Evolutionary conservation across 2,113 vertebrate species (phyloP).

Genomic region (Nycticryphes semicollaris): DNA sequence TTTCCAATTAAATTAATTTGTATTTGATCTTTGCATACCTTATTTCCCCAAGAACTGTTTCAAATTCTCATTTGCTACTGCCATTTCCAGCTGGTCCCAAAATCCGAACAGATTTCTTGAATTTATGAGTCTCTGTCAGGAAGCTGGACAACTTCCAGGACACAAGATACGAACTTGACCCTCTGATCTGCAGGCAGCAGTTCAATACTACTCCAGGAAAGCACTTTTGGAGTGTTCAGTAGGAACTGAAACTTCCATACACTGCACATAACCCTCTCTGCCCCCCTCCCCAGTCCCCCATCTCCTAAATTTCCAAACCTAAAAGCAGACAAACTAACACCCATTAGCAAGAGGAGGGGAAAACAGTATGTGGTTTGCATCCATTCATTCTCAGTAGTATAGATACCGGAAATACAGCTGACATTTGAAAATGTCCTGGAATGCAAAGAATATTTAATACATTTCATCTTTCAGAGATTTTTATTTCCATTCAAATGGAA

Average conservation of each 20-base stretch:
- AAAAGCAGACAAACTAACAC: background rate
- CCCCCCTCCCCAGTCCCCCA: too few relatives aligned
- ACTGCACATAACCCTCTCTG: background rate
- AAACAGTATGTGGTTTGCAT: background rate
- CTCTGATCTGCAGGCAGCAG: constrained; percentile 1
- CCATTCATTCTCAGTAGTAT: background rate
- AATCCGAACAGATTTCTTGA: background rate
- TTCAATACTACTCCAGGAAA: background rate
- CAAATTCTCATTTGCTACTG: constrained; percentile 6
- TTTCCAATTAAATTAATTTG: background rate
- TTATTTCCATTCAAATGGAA: background rate
- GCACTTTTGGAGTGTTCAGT: background rate
- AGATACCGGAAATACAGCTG: background rate
- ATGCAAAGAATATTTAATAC: background rate
- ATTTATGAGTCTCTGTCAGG: background rate
- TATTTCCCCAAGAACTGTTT: background rate
- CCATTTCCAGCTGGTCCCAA: background rate
- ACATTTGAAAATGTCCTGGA: background rate
- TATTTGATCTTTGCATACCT: background rate
- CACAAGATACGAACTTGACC: background rate
- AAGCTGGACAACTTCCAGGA: constrained; percentile 29
- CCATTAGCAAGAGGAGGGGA: background rate
- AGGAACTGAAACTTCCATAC: background rate
- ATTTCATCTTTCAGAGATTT: background rate
- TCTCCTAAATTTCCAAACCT: background rate